A percentile compares a stretch with the other conserved stretches of the same genome.
phyloP scores from a whole-genome alignment of 2,113 vertebrate species.

The Zosterops borbonicus region DNA sequence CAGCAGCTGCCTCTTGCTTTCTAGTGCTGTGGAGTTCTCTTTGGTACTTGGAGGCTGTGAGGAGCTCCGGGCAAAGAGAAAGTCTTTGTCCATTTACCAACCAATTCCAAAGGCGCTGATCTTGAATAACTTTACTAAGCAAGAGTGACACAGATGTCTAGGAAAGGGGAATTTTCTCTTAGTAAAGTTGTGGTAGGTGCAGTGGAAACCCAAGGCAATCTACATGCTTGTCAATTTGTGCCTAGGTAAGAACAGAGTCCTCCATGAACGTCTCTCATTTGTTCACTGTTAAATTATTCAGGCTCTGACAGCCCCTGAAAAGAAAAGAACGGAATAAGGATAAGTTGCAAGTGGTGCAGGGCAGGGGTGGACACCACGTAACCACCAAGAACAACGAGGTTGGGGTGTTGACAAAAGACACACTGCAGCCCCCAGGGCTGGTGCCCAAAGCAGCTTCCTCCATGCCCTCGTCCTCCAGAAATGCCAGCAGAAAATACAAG shows the following conservation, averaged over 20 bases:
- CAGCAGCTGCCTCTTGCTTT: slow-evolving; percentile 69
- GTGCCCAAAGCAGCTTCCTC: slow-evolving; percentile 30
- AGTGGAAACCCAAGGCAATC: slow-evolving; percentile 66
- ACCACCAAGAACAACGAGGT: slow-evolving; percentile 58
- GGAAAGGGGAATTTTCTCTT: slow-evolving; percentile 56
- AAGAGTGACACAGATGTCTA: slow-evolving; percentile 58
- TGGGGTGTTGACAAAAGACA: slow-evolving; percentile 58
- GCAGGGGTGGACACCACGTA: slow-evolving; percentile 40
- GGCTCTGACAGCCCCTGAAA: slow-evolving; percentile 69
- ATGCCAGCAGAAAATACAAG: slow-evolving; percentile 33
- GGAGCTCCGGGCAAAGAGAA: slow-evolving; percentile 68
- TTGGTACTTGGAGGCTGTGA: slow-evolving; percentile 66
- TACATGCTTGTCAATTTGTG: slow-evolving; percentile 63
- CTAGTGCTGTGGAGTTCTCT: slow-evolving; percentile 65
- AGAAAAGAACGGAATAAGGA: slow-evolving; percentile 65
- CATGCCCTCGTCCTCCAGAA: not conserved
- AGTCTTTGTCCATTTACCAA: slow-evolving; percentile 65
- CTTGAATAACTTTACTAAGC: slow-evolving; percentile 67
- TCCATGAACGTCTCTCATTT: slow-evolving; percentile 60
- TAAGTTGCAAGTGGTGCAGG: slow-evolving; percentile 50
- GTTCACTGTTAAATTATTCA: slow-evolving; percentile 69
- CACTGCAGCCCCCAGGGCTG: slow-evolving; percentile 38
- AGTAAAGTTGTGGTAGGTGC: slow-evolving; percentile 69
- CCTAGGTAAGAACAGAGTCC: slow-evolving; percentile 67
- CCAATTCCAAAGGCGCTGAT: slow-evolving; percentile 67